These are phyloP conservation scores for Argya squamiceps DNA, from an alignment of 2,797 vertebrate genomes.

Conservation along the genomic window DNA sequence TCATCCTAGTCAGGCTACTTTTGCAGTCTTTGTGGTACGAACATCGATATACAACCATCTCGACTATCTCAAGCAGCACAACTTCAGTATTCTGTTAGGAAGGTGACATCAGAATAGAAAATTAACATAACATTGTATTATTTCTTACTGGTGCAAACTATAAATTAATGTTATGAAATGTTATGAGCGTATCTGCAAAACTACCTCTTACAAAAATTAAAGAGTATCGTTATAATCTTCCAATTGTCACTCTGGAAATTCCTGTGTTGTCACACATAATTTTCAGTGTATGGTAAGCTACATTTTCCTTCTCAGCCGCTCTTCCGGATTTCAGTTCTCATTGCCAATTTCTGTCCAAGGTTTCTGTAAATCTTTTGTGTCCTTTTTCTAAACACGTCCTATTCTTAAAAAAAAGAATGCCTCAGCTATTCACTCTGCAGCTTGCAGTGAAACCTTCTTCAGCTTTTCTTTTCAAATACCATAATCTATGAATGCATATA, in stretches of 20 bases:
- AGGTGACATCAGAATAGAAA: slow-evolving; percentile 30
- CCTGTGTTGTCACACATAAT: slow-evolving; percentile 65
- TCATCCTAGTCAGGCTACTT: slow-evolving; percentile 17
- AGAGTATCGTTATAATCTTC: slow-evolving; percentile 58
- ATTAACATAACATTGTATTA: slow-evolving; percentile 64
- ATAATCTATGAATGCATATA: not conserved
- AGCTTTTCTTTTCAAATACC: slow-evolving; percentile 30
- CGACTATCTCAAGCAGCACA: not conserved
- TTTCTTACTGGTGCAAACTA: slow-evolving; percentile 53
- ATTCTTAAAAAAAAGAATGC: slow-evolving; percentile 15
- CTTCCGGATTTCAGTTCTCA: slow-evolving; percentile 48
- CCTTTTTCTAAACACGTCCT: slow-evolving; percentile 60
- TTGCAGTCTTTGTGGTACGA: slow-evolving; percentile 27
- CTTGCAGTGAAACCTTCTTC: slow-evolving; percentile 31
- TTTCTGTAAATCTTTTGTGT: slow-evolving; percentile 70
- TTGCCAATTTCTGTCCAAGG: slow-evolving; percentile 51
- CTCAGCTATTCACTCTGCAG: slow-evolving; percentile 37
- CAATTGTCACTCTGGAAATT: slow-evolving; percentile 65
- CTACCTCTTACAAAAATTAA: slow-evolving; percentile 69
- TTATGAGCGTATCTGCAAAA: slow-evolving; percentile 65
- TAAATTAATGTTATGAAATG: slow-evolving; percentile 75
- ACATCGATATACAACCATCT: slow-evolving; percentile 5
- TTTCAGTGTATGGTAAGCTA: not conserved
- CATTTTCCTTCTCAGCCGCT: slow-evolving; percentile 24
- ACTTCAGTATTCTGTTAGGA: slow-evolving; percentile 40